Conservation (phyloP, 2,797 vertebrate genomes). For the Iguana delicatissima region DNA sequence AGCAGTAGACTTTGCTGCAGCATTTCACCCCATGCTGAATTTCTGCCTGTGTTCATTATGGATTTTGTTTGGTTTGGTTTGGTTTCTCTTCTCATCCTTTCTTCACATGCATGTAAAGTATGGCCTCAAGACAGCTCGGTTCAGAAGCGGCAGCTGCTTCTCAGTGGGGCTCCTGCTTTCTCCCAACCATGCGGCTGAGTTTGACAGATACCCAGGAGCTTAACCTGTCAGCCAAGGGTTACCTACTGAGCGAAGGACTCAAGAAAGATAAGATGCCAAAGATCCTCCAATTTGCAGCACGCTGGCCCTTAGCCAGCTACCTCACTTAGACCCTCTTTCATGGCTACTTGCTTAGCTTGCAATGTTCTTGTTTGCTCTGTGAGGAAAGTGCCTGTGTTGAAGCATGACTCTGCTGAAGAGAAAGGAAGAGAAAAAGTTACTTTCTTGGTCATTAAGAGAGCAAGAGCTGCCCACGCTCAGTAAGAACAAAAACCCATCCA, state of each 20-base stretch:
- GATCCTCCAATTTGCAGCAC: background rate
- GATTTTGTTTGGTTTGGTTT: conserved; percentile 7
- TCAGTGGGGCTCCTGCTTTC: background rate
- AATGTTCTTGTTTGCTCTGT: background rate
- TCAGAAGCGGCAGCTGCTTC: conserved; percentile 18
- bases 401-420: background rate
- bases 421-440: too few relatives aligned
- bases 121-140: conserved; percentile 22
- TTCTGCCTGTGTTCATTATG: conserved; percentile 1
- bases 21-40: conserved; percentile 7
- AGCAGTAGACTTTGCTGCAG: background rate
- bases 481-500: background rate
- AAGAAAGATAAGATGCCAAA: conserved; percentile 2
- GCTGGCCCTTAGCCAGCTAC: conserved; percentile 7
- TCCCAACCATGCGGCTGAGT: background rate
- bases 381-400: background rate
- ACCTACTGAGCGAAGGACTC: conserved; percentile 13
- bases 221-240: conserved; percentile 6
- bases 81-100: background rate
- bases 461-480: too few relatives aligned
- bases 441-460: background rate
- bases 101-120: background rate
- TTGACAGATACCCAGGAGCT: conserved; percentile 29
- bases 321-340: background rate
- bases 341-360: background rate